These are phyloP conservation scores for Chrysodeixis includens DNA, from an alignment of 2,888 invertebrate species.

Conservation along the genomic window DNA sequence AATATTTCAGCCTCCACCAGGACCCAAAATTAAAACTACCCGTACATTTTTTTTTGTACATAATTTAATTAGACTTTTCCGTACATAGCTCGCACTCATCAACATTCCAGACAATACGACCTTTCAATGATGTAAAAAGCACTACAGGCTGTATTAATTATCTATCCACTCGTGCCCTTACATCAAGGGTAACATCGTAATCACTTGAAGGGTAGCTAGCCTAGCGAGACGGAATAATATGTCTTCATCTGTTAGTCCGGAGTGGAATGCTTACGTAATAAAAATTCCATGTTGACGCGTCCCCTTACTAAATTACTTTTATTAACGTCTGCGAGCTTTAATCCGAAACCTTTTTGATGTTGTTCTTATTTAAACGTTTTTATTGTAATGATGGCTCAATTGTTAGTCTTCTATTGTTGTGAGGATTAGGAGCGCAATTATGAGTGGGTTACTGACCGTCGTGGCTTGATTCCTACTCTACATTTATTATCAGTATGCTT, in stretches of 20 bases:
- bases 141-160: slow-evolving; percentile 32
- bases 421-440: background rate
- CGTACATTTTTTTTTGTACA: too few species aligned
- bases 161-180: slow-evolving; percentile 38
- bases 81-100: background rate
- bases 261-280: slow-evolving; percentile 69
- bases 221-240: slow-evolving; percentile 59
- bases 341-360: slow-evolving; percentile 62
- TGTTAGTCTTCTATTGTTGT: slow-evolving; percentile 1
- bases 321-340: slow-evolving; percentile 69
- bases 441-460: background rate
- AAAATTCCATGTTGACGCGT: slow-evolving; percentile 73
- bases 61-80: too few species aligned
- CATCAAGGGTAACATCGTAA: slow-evolving; percentile 47
- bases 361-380: slow-evolving; percentile 22
- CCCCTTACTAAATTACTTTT: slow-evolving; percentile 73
- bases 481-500: too few species aligned
- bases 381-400: slow-evolving; percentile 2
- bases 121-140: slow-evolving; percentile 18
- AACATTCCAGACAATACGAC: background rate
- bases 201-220: slow-evolving; percentile 45
- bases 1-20: too few species aligned
- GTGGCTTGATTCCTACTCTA: background rate
- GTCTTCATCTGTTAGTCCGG: slow-evolving; percentile 72
- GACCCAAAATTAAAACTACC: too few species aligned